A percentile compares a stretch with the other conserved stretches of the same genome.
Evolutionary conservation across 2,888 invertebrate genomes (phyloP).

Genomic region (Bimastos eiseni): DNA sequence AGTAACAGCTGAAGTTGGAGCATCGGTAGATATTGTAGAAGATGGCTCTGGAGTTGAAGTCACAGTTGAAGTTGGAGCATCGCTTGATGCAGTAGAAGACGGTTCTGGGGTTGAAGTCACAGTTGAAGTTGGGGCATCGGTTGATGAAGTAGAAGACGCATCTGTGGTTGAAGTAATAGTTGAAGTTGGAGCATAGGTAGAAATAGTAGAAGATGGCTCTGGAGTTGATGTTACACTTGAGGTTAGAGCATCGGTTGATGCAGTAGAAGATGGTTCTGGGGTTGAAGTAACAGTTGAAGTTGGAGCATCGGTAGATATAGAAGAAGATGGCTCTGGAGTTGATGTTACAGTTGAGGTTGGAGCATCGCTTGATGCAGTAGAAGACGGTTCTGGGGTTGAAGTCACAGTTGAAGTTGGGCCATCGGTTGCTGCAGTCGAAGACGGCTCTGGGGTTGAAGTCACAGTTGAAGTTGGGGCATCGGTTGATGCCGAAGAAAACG

Average conservation of each 20-base stretch:
- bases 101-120: background rate
- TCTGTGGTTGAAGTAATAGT: background rate
- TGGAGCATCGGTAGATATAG: too few relatives aligned
- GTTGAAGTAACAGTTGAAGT: constrained; percentile 23
- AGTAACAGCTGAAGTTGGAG: background rate
- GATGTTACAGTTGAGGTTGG: too few relatives aligned
- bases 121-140: background rate
- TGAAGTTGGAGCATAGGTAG: background rate
- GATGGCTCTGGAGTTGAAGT: background rate
- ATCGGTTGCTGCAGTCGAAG: background rate
- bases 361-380: too few relatives aligned
- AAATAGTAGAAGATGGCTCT: background rate
- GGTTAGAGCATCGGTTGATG: background rate
- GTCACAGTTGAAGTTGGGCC: too few relatives aligned
- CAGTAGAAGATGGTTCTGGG: constrained; percentile 18
- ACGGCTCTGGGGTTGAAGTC: background rate
- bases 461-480: background rate
- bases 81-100: background rate
- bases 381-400: too few relatives aligned
- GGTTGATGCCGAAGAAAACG: constrained; percentile 6
- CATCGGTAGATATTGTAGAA: background rate
- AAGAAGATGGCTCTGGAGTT: too few relatives aligned
- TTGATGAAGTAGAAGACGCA: background rate
- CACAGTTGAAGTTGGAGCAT: background rate
- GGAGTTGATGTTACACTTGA: background rate